These are phyloP conservation scores for Microtus pennsylvanicus DNA, from an alignment of 2,113 vertebrate species.

Conservation along the genomic window DNA sequence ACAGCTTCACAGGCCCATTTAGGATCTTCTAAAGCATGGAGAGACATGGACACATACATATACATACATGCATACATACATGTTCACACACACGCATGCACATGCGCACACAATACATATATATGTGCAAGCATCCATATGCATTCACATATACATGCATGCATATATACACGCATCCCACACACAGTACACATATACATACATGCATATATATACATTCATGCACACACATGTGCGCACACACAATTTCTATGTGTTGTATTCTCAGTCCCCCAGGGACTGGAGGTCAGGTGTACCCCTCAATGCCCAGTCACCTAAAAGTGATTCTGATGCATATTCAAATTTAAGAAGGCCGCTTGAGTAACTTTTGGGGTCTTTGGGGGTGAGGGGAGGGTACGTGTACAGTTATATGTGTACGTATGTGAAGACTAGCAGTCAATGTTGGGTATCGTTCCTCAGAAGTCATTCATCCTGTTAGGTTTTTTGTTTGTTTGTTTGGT, in stretches of 20 bases:
- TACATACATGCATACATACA: no score
- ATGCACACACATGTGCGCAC: rapidly evolving
- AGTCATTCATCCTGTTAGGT: background rate
- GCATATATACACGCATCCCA: background rate
- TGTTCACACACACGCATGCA: no score
- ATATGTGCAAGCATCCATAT: background rate
- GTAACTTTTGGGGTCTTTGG: background rate
- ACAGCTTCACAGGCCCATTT: background rate
- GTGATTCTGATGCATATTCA: background rate
- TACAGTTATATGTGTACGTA: background rate
- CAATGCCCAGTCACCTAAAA: background rate
- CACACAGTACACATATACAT: background rate
- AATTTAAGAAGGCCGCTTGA: background rate
- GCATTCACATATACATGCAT: background rate
- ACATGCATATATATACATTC: rapidly evolving
- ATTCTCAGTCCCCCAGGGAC: background rate
- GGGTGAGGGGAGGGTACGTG: background rate
- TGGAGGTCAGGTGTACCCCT: background rate
- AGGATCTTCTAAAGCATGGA: background rate
- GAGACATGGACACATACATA: background rate
- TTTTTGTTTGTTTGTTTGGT: background rate
- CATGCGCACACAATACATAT: no score
- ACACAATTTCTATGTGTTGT: background rate
- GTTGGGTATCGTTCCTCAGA: background rate
- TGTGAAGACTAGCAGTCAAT: background rate